Evolutionary conservation across 2,797 vertebrate species (phyloP).

Genomic region (Gila robusta): DNA sequence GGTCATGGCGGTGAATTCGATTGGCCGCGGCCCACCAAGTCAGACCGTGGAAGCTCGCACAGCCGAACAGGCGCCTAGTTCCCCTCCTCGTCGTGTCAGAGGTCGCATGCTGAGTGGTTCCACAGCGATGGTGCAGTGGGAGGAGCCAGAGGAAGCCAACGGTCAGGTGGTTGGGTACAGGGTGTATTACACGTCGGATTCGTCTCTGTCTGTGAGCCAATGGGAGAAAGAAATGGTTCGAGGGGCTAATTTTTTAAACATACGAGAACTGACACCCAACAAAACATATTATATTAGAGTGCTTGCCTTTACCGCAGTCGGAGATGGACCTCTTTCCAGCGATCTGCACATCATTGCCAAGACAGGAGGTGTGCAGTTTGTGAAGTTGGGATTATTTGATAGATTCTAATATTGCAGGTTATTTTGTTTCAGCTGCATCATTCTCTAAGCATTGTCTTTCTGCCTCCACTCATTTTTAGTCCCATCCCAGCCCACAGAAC

Average conservation of each 20-base stretch:
- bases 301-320: conserved; percentile 97
- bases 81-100: conserved; percentile 92
- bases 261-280: conserved; percentile 92
- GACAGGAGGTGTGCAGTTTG: conserved; percentile 87
- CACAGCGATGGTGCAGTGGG: conserved; percentile 98
- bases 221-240: conserved; percentile 99
- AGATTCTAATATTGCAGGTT: conserved; percentile 15
- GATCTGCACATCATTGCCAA: conserved; percentile 98
- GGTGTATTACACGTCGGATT: conserved; percentile 96
- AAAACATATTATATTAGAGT: conserved; percentile 97
- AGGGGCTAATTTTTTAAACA: conserved; percentile 92
- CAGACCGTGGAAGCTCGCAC: conserved; percentile 93
- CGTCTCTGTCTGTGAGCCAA: conserved; percentile 89
- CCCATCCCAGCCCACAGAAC: conserved; percentile 94
- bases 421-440: conserved; percentile 38
- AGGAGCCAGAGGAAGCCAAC: conserved; percentile 96
- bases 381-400: conserved; percentile 22
- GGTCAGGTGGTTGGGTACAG: conserved; percentile 97
- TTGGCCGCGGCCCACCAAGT: conserved; percentile 93
- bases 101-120: conserved; percentile 98
- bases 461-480: conserved; percentile 75
- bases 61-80: conserved; percentile 96
- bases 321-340: conserved; percentile 94
- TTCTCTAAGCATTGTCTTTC: conserved; percentile 20
- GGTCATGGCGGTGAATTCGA: conserved; percentile 96